Percentiles rank a stretch among this genome's conserved stretches.
phyloP scores from a whole-genome alignment of 1,140 invertebrate species.

The Triops cancriformis region DNA sequence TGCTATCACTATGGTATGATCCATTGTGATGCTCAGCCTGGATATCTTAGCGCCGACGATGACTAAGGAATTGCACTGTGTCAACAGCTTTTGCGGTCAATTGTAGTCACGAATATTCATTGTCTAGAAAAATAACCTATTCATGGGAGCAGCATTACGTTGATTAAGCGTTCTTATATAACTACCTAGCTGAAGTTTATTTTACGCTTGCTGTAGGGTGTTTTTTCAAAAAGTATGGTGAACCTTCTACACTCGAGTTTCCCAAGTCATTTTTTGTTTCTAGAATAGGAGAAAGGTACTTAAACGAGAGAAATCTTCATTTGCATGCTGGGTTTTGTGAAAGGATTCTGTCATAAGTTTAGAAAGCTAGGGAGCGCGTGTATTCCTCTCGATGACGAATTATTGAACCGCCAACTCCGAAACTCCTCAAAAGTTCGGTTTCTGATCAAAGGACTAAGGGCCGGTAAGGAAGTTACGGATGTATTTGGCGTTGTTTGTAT shows the following conservation, averaged over 20 bases:
- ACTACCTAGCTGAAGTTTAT: no score
- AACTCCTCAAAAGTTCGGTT: no score
- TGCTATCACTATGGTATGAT: no score
- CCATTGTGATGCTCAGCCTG: no score
- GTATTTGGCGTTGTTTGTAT: no score
- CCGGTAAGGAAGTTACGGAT: no score
- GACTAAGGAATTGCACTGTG: neutral
- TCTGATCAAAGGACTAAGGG: no score
- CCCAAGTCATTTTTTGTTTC: neutral
- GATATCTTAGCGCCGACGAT: no score
- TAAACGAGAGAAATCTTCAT: neutral
- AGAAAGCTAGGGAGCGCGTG: neutral
- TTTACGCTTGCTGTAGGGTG: no score
- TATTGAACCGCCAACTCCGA: neutral
- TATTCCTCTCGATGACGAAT: neutral
- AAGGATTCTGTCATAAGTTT: constrained; percentile 6
- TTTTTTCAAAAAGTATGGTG: no score
- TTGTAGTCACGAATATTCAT: neutral
- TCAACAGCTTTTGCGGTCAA: neutral
- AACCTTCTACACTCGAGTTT: neutral
- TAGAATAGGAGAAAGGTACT: neutral
- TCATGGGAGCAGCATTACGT: no score
- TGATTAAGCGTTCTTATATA: no score
- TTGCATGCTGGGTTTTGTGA: neutral
- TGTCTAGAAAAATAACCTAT: neutral